These are phyloP conservation scores for Poeciliopsis presidionis DNA, from an alignment of 2,797 vertebrate genomes.

Conservation along the genomic window DNA sequence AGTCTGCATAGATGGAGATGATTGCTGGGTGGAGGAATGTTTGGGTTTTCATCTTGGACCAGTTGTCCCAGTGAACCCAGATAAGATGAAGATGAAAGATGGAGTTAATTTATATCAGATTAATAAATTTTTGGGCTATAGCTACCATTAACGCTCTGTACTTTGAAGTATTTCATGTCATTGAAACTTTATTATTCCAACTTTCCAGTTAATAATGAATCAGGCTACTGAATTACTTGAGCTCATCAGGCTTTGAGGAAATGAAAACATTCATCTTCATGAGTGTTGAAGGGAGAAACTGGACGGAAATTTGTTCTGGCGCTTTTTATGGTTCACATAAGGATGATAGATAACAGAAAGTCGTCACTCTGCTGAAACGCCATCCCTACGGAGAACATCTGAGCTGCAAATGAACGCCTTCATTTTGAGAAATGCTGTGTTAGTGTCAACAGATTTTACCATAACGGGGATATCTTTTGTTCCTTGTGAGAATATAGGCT, in stretches of 20 bases:
- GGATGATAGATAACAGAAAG: slow-evolving; percentile 3
- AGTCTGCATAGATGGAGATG: neutral
- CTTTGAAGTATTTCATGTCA: neutral
- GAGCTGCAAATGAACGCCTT: neutral
- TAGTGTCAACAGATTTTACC: neutral
- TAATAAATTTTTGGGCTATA: neutral
- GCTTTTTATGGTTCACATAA: neutral
- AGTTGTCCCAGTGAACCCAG: no score
- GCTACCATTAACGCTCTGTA: neutral
- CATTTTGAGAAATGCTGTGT: neutral
- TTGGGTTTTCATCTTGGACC: neutral
- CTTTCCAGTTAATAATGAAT: slow-evolving; percentile 22
- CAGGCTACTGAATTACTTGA: slow-evolving; percentile 35
- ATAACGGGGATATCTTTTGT: slow-evolving; percentile 3
- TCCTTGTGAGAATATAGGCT: neutral
- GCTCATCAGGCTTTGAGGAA: slow-evolving; percentile 25
- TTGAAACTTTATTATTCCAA: slow-evolving; percentile 1
- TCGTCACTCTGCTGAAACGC: neutral
- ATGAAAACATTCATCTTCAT: slow-evolving; percentile 13
- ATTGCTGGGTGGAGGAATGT: neutral
- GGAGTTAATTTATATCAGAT: neutral
- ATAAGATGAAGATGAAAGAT: neutral
- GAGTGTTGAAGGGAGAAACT: neutral
- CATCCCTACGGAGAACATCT: neutral
- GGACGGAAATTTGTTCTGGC: neutral